phyloP scores from a whole-genome alignment of 2,888 invertebrate genomes.

The Drosophila quinaria region DNA sequence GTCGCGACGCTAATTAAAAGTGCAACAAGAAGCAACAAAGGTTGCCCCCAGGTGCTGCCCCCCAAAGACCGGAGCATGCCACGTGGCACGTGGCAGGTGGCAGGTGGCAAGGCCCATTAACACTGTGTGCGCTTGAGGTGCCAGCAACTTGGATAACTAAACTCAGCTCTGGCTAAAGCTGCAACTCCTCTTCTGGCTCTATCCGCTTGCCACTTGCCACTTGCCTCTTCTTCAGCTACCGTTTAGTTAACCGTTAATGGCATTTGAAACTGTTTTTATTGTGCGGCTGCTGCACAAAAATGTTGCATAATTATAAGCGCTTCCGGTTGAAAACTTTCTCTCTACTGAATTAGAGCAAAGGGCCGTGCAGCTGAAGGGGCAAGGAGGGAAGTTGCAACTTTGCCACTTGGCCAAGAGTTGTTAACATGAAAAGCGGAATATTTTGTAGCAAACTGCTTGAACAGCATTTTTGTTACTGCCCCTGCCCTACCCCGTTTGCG shows the following conservation, averaged over 20 bases:
- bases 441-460: constrained; percentile 28
- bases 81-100: constrained; percentile 1
- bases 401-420: constrained; percentile 55
- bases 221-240: constrained; percentile 33
- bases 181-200: constrained; percentile 8
- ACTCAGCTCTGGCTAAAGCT: constrained; percentile 18
- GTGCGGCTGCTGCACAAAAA: constrained; percentile 71
- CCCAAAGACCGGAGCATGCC: neutral
- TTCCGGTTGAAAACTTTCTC: constrained; percentile 70
- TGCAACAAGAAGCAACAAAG: constrained; percentile 68
- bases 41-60: constrained; percentile 26
- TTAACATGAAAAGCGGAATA: constrained; percentile 47
- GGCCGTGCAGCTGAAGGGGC: neutral
- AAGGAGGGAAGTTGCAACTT: constrained; percentile 33
- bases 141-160: constrained; percentile 44
- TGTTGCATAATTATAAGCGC: constrained; percentile 79
- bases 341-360: constrained; percentile 56
- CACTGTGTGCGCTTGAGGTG: constrained; percentile 56
- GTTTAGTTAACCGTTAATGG: constrained; percentile 79
- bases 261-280: constrained; percentile 78
- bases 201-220: neutral
- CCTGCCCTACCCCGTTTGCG: neutral
- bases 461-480: constrained; percentile 12
- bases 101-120: constrained; percentile 48
- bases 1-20: constrained; percentile 78